Evolutionary conservation across 1,140 invertebrate species (phyloP).

Genomic region (Sycophila sp.): DNA sequence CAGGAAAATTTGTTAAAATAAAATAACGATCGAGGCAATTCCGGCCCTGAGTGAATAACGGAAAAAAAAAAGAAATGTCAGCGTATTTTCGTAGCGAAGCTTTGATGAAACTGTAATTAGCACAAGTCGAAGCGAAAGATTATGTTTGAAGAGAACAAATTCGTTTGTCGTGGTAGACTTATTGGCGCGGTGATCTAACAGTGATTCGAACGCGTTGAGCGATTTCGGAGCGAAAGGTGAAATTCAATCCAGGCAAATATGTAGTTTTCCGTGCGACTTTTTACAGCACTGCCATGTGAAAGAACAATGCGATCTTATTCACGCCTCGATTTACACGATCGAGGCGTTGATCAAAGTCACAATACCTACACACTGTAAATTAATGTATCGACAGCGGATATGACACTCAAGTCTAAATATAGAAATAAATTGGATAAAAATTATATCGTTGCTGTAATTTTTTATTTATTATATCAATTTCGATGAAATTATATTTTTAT

Average conservation of each 20-base stretch:
- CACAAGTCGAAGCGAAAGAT: background rate
- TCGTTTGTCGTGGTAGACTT: too few species aligned
- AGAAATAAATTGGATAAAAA: too few species aligned
- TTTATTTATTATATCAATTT: too few species aligned
- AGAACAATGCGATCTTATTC: background rate
- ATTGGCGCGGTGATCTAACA: background rate
- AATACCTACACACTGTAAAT: background rate
- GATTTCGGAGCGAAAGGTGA: background rate
- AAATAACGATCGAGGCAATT: too few species aligned
- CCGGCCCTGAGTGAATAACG: too few species aligned
- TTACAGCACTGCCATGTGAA: slow-evolving; percentile 11
- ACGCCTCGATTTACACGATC: background rate
- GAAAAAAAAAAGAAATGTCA: too few species aligned
- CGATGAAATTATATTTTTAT: too few species aligned
- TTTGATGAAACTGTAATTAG: background rate
- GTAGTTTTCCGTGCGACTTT: background rate
- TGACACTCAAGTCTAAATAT: too few species aligned
- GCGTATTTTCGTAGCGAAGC: background rate
- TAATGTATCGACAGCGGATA: background rate
- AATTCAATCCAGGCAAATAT: background rate
- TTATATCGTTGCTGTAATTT: too few species aligned
- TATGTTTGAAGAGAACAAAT: too few species aligned
- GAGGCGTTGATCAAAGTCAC: background rate
- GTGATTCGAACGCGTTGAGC: background rate
- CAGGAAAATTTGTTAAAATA: too few species aligned